These are phyloP conservation scores for Colistium nudipinnis DNA, from an alignment of 2,113 vertebrate species.

Conservation along the genomic window DNA sequence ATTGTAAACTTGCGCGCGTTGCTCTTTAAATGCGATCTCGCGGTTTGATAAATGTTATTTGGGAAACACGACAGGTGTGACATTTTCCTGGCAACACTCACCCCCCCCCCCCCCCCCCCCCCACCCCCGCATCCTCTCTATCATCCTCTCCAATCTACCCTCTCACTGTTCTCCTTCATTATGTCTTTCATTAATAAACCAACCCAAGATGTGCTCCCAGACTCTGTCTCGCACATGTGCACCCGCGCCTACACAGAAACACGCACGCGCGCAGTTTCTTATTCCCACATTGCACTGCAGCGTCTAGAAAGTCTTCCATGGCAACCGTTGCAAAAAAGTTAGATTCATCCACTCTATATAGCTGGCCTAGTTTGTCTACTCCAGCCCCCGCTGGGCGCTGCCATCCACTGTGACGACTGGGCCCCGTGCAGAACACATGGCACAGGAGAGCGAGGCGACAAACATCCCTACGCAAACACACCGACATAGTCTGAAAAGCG, in stretches of 20 bases:
- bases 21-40: constrained; percentile 66
- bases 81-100: constrained; percentile 56
- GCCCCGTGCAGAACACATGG: constrained; percentile 23
- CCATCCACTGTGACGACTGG: constrained; percentile 49
- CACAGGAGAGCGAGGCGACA: constrained; percentile 6
- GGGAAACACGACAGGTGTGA: constrained; percentile 68
- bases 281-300: constrained; percentile 47
- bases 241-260: constrained; percentile 3
- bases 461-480: constrained; percentile 51
- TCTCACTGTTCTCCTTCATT: constrained; percentile 26
- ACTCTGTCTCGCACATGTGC: constrained; percentile 11
- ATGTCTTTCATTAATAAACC: constrained; percentile 54
- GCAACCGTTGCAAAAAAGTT: constrained; percentile 68
- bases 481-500: constrained; percentile 39
- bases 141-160: constrained; percentile 19
- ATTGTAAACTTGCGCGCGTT: constrained; percentile 55
- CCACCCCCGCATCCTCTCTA: neutral
- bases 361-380: constrained; percentile 73
- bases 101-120: constrained; percentile 22
- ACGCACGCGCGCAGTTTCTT: neutral
- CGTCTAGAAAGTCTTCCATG: constrained; percentile 59
- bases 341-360: constrained; percentile 74
- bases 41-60: constrained; percentile 73
- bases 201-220: constrained; percentile 45
- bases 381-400: constrained; percentile 53